A percentile compares a stretch with the other conserved stretches of the same genome.
These are phyloP conservation scores for Centropus bengalensis DNA, from an alignment of 2,113 vertebrate species.

Conservation along the genomic window DNA sequence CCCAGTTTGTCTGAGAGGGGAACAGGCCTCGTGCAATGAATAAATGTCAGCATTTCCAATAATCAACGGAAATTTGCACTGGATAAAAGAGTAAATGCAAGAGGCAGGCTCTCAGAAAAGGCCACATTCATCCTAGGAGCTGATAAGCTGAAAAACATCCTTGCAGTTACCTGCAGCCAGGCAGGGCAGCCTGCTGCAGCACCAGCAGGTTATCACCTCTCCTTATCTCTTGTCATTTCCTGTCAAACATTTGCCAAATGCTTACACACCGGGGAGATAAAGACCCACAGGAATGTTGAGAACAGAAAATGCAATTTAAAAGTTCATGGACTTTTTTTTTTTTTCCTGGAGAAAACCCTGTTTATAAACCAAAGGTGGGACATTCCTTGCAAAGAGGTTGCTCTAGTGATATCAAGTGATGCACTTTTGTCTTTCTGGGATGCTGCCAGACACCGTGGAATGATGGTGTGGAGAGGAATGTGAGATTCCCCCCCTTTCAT, in stretches of 20 bases:
- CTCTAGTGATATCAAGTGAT: not conserved
- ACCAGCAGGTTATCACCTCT: not conserved
- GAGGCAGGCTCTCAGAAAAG: not conserved
- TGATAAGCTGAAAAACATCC: not conserved
- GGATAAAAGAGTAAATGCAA: not conserved
- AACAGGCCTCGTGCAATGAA: not conserved
- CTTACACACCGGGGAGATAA: constrained; percentile 20
- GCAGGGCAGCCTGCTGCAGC: not conserved
- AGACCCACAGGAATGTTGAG: constrained; percentile 20
- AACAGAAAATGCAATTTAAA: not conserved
- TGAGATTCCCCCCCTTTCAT: constrained; percentile 56
- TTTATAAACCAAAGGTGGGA: not conserved
- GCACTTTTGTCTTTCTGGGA: constrained; percentile 2
- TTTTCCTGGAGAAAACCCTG: not conserved
- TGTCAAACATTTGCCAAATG: constrained; percentile 48
- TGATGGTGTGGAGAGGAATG: constrained; percentile 53
- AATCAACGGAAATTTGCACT: not conserved
- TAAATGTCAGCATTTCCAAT: not conserved
- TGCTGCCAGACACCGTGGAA: constrained; percentile 49
- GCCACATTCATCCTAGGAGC: not conserved
- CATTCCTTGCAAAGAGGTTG: not conserved
- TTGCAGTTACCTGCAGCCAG: not conserved
- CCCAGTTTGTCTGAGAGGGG: not conserved
- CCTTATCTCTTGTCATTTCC: constrained; percentile 37
- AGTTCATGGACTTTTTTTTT: not conserved